Evolutionary conservation across 2,888 invertebrate species (phyloP).

Genomic region (Lasioglossum vierecki): DNA sequence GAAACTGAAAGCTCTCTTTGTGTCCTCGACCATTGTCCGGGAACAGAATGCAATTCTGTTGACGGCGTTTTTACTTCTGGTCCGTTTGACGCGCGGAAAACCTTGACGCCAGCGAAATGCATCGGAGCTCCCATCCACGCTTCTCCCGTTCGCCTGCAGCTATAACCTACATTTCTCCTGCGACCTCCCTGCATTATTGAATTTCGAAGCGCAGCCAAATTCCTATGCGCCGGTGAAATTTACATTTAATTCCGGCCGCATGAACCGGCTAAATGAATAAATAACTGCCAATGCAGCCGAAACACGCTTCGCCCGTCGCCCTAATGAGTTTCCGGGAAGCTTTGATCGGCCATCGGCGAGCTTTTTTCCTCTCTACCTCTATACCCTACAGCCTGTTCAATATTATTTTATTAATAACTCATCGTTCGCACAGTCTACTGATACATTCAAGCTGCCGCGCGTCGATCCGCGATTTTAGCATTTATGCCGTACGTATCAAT

Average conservation of each 20-base stretch:
- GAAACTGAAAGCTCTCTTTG: conserved; percentile 44
- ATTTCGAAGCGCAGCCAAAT: conserved; percentile 47
- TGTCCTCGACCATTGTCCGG: not conserved
- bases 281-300: conserved; percentile 22
- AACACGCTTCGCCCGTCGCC: not conserved
- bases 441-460: not conserved
- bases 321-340: not conserved
- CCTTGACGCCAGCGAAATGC: conserved; percentile 27
- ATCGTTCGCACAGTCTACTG: not conserved
- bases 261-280: conserved; percentile 41
- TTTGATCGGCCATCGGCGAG: not conserved
- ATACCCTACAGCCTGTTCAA: not conserved
- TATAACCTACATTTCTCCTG: conserved; percentile 43
- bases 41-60: conserved; percentile 44
- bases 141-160: conserved; percentile 7
- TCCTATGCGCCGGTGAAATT: conserved; percentile 38
- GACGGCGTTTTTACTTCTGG: conserved; percentile 50
- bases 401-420: conserved; percentile 14
- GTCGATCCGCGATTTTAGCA: not conserved
- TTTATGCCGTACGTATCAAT: not conserved
- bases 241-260: conserved; percentile 48
- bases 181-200: conserved; percentile 52
- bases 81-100: conserved; percentile 44
- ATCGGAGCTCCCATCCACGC: not conserved
- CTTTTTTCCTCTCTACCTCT: not conserved